Percentiles rank a stretch among this genome's conserved stretches.
Conservation (phyloP, 1,140 invertebrate genomes). For the Megalonaias nervosa region DNA sequence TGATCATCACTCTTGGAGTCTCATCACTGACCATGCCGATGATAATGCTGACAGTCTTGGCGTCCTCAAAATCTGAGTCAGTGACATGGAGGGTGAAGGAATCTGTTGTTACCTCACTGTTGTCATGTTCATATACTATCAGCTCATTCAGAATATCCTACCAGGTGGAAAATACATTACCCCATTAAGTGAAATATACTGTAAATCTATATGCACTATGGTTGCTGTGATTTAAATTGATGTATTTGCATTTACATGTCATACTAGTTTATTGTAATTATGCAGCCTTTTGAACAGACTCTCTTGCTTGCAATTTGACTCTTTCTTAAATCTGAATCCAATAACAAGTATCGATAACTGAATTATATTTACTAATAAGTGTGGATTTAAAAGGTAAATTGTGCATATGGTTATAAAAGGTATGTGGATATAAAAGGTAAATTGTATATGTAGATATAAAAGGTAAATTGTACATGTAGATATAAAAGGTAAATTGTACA, state of each 20-base stretch:
- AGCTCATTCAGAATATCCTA: constrained; percentile 63
- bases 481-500: too few species aligned
- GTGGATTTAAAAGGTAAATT: too few species aligned
- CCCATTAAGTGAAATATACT: neutral
- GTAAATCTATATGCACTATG: too few species aligned
- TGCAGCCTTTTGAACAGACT: neutral
- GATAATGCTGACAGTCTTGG: constrained; percentile 60
- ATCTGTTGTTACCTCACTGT: constrained; percentile 65
- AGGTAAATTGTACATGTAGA: too few species aligned
- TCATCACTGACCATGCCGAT: constrained; percentile 71
- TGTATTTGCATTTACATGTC: neutral
- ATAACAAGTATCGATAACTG: too few species aligned
- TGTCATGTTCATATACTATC: constrained; percentile 69
- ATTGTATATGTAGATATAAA: too few species aligned
- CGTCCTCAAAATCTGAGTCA: constrained; percentile 67
- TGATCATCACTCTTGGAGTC: constrained; percentile 69
- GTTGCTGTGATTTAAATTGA: too few species aligned
- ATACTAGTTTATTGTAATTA: neutral
- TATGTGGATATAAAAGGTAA: too few species aligned
- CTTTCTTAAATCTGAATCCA: too few species aligned
- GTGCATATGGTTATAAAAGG: too few species aligned
- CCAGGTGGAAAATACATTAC: constrained; percentile 6
- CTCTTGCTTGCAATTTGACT: too few species aligned
- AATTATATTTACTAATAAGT: too few species aligned
- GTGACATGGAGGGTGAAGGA: constrained; percentile 62